Evolutionary conservation across 1,140 invertebrate species (phyloP).

Genomic region (Cyclargus thomasi): DNA sequence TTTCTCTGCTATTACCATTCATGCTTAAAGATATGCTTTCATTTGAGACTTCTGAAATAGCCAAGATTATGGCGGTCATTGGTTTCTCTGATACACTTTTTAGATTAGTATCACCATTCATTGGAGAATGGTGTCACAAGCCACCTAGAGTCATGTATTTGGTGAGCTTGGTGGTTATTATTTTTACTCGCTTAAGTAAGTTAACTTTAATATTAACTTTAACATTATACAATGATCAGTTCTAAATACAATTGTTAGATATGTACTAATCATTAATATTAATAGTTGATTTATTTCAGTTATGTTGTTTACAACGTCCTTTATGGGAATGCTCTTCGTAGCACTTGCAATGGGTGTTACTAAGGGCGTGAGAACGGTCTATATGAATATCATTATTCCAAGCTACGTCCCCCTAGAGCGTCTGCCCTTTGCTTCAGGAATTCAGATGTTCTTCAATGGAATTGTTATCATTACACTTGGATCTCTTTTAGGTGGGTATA

Average conservation of each 20-base stretch:
- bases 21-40: slow-evolving; percentile 77
- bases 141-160: slow-evolving; percentile 79
- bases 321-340: slow-evolving; percentile 62
- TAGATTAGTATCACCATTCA: slow-evolving; percentile 77
- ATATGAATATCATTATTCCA: slow-evolving; percentile 81
- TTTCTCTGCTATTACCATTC: slow-evolving; percentile 79
- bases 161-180: slow-evolving; percentile 76
- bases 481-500: slow-evolving; percentile 77
- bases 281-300: slow-evolving; percentile 54
- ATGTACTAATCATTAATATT: slow-evolving; percentile 10
- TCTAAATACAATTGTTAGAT: no score
- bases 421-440: slow-evolving; percentile 78
- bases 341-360: slow-evolving; percentile 77
- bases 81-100: slow-evolving; percentile 77
- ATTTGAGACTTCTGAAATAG: slow-evolving; percentile 76
- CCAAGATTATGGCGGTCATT: slow-evolving; percentile 77
- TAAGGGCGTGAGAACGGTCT: slow-evolving; percentile 82
- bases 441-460: slow-evolving; percentile 80
- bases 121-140: slow-evolving; percentile 77
- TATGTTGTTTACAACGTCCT: slow-evolving; percentile 67
- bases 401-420: slow-evolving; percentile 79
- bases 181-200: slow-evolving; percentile 79
- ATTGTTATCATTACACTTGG: slow-evolving; percentile 77
- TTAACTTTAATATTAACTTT: slow-evolving; percentile 22
- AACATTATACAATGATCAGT: not conserved